These are phyloP conservation scores for Zoanthus gigantus DNA, from an alignment of 92 coral and sea anemone genomes.

Conservation along the genomic window DNA sequence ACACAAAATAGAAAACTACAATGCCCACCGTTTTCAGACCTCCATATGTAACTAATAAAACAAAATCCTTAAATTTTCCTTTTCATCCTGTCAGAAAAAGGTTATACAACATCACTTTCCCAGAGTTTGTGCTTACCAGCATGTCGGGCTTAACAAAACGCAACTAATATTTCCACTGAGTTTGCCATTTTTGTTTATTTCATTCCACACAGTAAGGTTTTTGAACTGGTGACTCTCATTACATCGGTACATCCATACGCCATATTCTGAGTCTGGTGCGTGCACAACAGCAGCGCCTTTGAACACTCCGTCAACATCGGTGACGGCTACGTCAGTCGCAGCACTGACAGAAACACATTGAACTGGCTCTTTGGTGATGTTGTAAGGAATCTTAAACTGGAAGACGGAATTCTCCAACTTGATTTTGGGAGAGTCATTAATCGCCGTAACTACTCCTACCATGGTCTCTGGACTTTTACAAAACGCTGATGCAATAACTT, in stretches of 20 bases:
- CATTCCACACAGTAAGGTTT: not conserved
- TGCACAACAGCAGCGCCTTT: conserved; percentile 2
- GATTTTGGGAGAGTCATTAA: conserved; percentile 2
- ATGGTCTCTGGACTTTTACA: conserved; percentile 1
- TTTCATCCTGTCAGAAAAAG: not conserved
- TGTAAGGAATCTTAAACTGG: not conserved
- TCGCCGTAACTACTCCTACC: not conserved
- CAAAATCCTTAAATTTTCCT: not conserved
- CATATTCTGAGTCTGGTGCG: conserved; percentile 1
- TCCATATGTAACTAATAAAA: not conserved
- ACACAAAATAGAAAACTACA: not conserved
- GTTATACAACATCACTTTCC: not conserved
- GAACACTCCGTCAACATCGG: not conserved
- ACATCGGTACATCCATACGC: conserved; percentile 28
- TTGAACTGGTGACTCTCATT: not conserved
- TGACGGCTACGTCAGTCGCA: not conserved
- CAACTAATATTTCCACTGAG: not conserved
- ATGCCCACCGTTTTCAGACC: not conserved
- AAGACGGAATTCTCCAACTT: not conserved
- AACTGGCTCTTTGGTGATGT: conserved; percentile 17
- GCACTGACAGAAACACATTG: not conserved
- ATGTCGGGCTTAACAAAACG: conserved; percentile 4
- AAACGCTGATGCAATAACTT: not conserved
- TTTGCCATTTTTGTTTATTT: not conserved
- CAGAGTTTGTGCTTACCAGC: conserved; percentile 16